These are phyloP conservation scores for Lissocephala sabroskyi DNA, from an alignment of 2,888 invertebrate genomes.

Conservation along the genomic window DNA sequence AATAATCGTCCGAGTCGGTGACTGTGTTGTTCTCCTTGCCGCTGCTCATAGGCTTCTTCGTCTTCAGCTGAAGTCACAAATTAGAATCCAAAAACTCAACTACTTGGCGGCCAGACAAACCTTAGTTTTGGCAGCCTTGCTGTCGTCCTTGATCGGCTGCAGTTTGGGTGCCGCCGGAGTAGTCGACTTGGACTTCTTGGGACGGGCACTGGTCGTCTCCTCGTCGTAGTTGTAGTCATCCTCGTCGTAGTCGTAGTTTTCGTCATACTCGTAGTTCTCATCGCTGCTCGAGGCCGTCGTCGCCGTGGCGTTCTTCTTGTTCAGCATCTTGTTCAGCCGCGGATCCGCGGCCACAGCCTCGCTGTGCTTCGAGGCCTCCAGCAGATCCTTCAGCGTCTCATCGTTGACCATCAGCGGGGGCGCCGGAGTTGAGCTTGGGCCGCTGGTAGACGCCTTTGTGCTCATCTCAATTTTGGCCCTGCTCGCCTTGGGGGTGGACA, in stretches of 20 bases:
- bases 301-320: constrained; percentile 29
- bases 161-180: constrained; percentile 34
- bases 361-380: constrained; percentile 69
- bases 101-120: constrained; percentile 31
- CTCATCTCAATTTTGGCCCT: constrained; percentile 25
- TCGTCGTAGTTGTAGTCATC: constrained; percentile 53
- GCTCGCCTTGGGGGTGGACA: constrained; percentile 62
- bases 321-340: constrained; percentile 68
- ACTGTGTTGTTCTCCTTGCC: constrained; percentile 50
- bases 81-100: constrained; percentile 29
- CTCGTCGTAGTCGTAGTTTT: constrained; percentile 55
- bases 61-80: neutral
- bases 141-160: constrained; percentile 32
- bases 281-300: constrained; percentile 35
- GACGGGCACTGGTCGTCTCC: constrained; percentile 25
- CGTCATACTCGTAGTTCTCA: constrained; percentile 55
- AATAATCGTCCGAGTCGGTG: constrained; percentile 46
- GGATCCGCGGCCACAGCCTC: constrained; percentile 53
- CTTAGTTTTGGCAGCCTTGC: constrained; percentile 21
- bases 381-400: constrained; percentile 53
- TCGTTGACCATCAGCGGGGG: too few relatives aligned
- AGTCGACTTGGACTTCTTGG: constrained; percentile 41
- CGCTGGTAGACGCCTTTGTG: constrained; percentile 21
- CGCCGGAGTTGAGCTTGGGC: constrained; percentile 25
- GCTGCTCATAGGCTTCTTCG: constrained; percentile 4